A percentile compares a stretch with the other conserved stretches of the same genome.
phyloP scores from a whole-genome alignment of 2,888 invertebrate species.

The Harpalus rubripes region DNA sequence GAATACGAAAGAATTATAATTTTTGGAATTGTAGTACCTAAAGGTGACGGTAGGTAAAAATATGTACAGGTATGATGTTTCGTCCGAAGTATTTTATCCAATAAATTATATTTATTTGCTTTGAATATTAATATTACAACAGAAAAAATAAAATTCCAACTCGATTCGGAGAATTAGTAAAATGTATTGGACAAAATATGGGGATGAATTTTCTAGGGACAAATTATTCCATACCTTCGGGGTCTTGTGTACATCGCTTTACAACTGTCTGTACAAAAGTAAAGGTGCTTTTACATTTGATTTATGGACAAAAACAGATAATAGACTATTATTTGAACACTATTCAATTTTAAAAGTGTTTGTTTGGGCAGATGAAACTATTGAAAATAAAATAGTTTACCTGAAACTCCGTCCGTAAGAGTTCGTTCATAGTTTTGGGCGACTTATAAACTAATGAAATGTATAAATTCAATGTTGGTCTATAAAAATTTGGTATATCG shows the following conservation, averaged over 20 bases:
- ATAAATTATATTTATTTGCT: not conserved
- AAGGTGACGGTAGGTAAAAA: no score
- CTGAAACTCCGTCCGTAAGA: no score
- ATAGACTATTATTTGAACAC: slow-evolving; percentile 1
- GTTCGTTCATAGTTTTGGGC: no score
- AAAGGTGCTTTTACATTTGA: slow-evolving; percentile 6
- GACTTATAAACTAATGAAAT: no score
- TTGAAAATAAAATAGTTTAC: not conserved
- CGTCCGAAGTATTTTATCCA: not conserved
- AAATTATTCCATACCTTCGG: not conserved
- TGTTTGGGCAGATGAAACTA: not conserved
- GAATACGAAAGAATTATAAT: no score
- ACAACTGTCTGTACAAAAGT: not conserved
- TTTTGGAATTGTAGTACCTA: no score
- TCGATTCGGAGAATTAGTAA: not conserved
- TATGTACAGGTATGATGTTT: not conserved
- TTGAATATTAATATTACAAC: not conserved
- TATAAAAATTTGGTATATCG: no score
- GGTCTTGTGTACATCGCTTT: not conserved
- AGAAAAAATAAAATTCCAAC: not conserved
- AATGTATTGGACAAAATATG: not conserved
- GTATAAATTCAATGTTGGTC: no score
- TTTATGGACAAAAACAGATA: not conserved
- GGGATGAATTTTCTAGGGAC: not conserved
- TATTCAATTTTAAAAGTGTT: not conserved